Base-by-base conservation (phyloP, 2,113 vertebrate species). In the Leucoraja erinaceus region DNA sequence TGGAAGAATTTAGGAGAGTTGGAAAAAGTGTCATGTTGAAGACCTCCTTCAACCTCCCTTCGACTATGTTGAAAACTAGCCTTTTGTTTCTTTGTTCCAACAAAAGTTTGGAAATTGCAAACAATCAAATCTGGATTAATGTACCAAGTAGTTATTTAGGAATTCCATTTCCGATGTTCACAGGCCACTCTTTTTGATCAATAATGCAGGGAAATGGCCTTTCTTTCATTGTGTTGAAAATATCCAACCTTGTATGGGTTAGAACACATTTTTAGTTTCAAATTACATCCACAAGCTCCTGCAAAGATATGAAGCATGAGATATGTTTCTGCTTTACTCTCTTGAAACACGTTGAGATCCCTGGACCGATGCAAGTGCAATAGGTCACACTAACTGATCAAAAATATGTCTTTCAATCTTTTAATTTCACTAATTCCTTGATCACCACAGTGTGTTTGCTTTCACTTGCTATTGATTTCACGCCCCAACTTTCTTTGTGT, bases 221-320 rank as follows among this genome's bases (percentile, higher is more conserved):
- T 47, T 77, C 31, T 33, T 77, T n/a, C 25, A 79, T 38, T 38
- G 31, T 38, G 77, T 79, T 79, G 77, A 38, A 79, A 79, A 79
- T 79, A 79, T 38, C 77, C n/a, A n/a, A 33, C 75, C 31, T 77
- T 77, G 2, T 33, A 77, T 33, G 10, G n/a, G 75, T 77, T 77
- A 79, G 33, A 79, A 6, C 33, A 38, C 33, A 79, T 79, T n/a
- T 79, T 47, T 31, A 18, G 77, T 38, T 79, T 79, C 77, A 79
- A 20, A 79, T 79, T 79, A 79, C 77, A 79, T 79, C 38, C 31
- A 79, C 77, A 79, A 79, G 22, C 77, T 38, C 16, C 77, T 79
- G 18, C 14, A 77, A 77, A 9, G 25, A 77, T 79, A 79, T 38
- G 77, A 79, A 47, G 12, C 12, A 6, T 38, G 33, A 20, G 33